These are phyloP conservation scores for Siniperca knerii DNA, from an alignment of 2,113 vertebrate species.

Conservation along the genomic window DNA sequence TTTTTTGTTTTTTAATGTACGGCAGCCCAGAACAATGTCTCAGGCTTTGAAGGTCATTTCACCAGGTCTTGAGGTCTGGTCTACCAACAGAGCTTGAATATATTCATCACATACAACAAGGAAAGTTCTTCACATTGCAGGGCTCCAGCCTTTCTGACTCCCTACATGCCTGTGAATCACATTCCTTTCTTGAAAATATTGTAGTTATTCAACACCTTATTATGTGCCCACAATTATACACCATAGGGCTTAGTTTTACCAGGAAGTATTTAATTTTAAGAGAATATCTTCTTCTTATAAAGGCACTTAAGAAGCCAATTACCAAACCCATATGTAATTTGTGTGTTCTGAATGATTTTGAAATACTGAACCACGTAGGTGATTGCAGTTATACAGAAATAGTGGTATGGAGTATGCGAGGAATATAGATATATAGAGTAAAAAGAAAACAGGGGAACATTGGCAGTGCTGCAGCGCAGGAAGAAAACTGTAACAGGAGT, in stretches of 20 bases:
- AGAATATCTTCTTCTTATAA: neutral
- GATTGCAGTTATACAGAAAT: slow-evolving; percentile 16
- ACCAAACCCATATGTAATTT: neutral
- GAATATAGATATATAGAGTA: slow-evolving; percentile 6
- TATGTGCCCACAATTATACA: slow-evolving; percentile 4
- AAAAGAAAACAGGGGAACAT: slow-evolving; percentile 17
- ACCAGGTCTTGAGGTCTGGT: slow-evolving; percentile 29
- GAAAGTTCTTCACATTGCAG: neutral
- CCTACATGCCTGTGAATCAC: neutral
- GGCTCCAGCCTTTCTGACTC: neutral
- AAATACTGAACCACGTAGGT: slow-evolving; percentile 1
- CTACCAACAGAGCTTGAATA: neutral
- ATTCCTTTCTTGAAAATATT: neutral
- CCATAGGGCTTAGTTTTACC: neutral
- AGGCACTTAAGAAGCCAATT: neutral
- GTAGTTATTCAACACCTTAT: neutral
- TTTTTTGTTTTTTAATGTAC: neutral
- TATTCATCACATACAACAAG: slow-evolving; percentile 10
- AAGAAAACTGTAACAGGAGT: neutral
- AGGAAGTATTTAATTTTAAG: neutral
- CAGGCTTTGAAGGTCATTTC: slow-evolving; percentile 38
- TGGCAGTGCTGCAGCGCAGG: slow-evolving; percentile 5
- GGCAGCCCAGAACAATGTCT: neutral
- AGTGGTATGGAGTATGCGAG: neutral
- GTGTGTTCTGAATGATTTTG: neutral